A percentile compares a stretch with the other conserved stretches of the same genome.
phyloP scores from a whole-genome alignment of 2,113 vertebrate species.

The Poeciliopsis turrubarensis region DNA sequence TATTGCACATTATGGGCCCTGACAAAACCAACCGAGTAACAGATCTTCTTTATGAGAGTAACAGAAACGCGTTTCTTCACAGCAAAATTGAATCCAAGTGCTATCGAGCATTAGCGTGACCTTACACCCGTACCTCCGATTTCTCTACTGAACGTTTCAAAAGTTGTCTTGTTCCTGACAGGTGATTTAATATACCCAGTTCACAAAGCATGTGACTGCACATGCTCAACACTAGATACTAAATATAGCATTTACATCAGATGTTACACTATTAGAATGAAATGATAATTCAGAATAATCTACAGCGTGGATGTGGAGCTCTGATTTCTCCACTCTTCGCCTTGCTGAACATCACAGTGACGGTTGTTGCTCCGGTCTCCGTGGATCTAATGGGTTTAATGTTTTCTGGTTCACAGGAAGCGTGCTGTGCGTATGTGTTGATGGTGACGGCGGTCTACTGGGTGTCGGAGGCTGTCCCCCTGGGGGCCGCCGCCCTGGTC shows the following conservation, averaged over 20 bases:
- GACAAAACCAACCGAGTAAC: no score
- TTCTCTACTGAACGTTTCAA: no score
- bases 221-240: no score
- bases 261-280: neutral
- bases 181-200: neutral
- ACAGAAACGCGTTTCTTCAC: no score
- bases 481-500: constrained; percentile 94
- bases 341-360: neutral
- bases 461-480: constrained; percentile 95
- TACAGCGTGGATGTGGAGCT: no score
- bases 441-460: constrained; percentile 93
- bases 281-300: neutral
- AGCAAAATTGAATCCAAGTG: no score
- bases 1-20: no score
- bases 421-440: constrained; percentile 93
- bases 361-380: neutral
- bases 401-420: constrained; percentile 81
- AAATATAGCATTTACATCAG: no score
- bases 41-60: no score
- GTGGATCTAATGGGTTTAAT: neutral
- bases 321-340: neutral
- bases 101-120: no score
- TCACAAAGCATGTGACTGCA: constrained; percentile 9
- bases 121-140: no score
- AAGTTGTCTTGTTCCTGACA: no score